Evolutionary conservation across 2,888 invertebrate species (phyloP).

Genomic region (Lathronympha strigana): DNA sequence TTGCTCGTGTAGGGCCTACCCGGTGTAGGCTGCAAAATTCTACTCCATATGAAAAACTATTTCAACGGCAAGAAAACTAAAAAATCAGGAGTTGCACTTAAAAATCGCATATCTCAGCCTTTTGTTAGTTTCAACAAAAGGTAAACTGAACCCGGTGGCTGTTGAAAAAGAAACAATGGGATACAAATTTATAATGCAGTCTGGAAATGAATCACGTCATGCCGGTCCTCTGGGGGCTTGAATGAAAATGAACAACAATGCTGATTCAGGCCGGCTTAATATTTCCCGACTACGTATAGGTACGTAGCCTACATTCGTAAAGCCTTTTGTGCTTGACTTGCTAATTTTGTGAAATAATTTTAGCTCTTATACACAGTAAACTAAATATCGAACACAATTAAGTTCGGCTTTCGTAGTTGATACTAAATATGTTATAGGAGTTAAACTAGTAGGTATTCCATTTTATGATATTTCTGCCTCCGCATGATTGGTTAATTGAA

Average conservation of each 20-base stretch:
- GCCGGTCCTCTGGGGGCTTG: constrained; percentile 66
- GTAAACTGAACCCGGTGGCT: constrained; percentile 70
- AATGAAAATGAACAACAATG: constrained; percentile 78
- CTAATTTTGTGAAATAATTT: too few species aligned
- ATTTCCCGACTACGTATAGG: constrained; percentile 34
- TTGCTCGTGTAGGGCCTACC: too few species aligned
- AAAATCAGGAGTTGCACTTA: constrained; percentile 54
- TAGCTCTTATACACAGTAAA: too few species aligned
- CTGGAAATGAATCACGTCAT: constrained; percentile 78
- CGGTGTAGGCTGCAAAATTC: neutral
- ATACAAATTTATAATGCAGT: constrained; percentile 81
- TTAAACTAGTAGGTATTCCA: too few species aligned
- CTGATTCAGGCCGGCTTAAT: constrained; percentile 58
- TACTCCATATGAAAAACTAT: constrained; percentile 1
- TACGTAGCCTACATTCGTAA: constrained; percentile 28
- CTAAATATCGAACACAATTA: too few species aligned
- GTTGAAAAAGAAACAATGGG: constrained; percentile 76
- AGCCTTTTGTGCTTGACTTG: constrained; percentile 3
- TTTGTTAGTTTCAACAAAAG: constrained; percentile 76
- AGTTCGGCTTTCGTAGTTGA: too few species aligned
- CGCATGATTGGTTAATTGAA: too few species aligned
- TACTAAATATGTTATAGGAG: too few species aligned
- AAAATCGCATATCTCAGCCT: constrained; percentile 71
- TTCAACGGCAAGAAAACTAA: constrained; percentile 22
- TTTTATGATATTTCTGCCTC: too few species aligned